Percentiles rank a stretch among this genome's conserved stretches.
These are phyloP conservation scores for Lophochroa leadbeateri DNA, from an alignment of 2,113 vertebrate genomes.

Conservation along the genomic window DNA sequence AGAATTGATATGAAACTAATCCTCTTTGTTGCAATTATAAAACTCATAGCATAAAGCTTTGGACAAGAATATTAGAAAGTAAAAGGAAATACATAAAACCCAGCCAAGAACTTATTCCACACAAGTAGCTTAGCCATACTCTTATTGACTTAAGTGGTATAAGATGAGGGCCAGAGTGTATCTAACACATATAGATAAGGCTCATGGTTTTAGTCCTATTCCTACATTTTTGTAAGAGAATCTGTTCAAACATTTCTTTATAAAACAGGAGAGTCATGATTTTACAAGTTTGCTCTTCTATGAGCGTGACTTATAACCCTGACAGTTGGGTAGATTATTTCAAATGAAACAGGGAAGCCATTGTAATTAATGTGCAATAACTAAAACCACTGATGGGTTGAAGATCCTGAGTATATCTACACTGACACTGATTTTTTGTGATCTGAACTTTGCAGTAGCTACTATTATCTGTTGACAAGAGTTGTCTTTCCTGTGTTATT, in stretches of 20 bases:
- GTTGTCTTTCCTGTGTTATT: not conserved
- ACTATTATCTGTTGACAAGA: not conserved
- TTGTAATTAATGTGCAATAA: not conserved
- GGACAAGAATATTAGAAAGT: not conserved
- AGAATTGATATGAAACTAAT: not conserved
- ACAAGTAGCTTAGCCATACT: not conserved
- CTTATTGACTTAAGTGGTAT: not conserved
- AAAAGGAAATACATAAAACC: not conserved
- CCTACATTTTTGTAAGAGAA: not conserved
- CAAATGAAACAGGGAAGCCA: not conserved
- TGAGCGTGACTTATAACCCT: not conserved
- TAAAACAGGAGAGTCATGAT: not conserved
- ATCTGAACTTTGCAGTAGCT: not conserved
- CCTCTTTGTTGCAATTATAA: not conserved
- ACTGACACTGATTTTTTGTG: not conserved
- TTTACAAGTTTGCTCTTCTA: not conserved
- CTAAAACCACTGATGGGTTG: not conserved
- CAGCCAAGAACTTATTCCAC: not conserved
- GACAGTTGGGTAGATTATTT: not conserved
- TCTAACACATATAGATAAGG: not conserved
- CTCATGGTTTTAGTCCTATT: not conserved
- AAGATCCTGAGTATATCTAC: not conserved
- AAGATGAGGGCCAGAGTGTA: not conserved
- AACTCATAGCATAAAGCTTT: not conserved
- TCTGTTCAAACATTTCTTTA: not conserved